Evolutionary conservation across 53 echinoderm and acorn worm species (phyloP).

Genomic region (Actinopyga echinites): DNA sequence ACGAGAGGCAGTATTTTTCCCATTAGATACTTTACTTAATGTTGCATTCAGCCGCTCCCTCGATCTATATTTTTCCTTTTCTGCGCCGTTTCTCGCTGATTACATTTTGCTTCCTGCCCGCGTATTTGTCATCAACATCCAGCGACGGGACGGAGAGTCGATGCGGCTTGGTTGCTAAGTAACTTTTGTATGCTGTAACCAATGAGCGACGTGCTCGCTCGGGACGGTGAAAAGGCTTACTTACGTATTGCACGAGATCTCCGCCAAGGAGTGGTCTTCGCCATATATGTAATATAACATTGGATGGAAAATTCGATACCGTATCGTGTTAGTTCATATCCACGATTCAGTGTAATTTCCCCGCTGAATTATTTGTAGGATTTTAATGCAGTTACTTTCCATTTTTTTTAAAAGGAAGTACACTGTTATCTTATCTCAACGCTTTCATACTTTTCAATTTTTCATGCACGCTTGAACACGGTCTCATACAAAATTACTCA

Average conservation of each 20-base stretch:
- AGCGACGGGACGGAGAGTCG: constrained; percentile 24
- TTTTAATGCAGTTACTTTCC: too few species aligned
- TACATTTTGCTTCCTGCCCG: constrained; percentile 25
- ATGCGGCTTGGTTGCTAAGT: constrained; percentile 31
- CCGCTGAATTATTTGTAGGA: too few species aligned
- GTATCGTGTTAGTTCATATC: too few species aligned
- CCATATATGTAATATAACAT: too few species aligned
- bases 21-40: constrained; percentile 38
- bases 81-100: constrained; percentile 29
- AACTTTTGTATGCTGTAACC: constrained; percentile 40
- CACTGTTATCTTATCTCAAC: too few species aligned
- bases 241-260: not conserved
- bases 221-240: constrained; percentile 8
- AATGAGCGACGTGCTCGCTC: constrained; percentile 19
- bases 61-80: constrained; percentile 2
- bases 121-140: not conserved
- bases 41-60: constrained; percentile 20
- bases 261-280: too few species aligned
- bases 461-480: constrained; percentile 23
- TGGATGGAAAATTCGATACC: too few species aligned
- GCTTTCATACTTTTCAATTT: constrained; percentile 1
- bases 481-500: constrained; percentile 14
- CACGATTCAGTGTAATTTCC: too few species aligned
- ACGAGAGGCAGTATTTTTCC: constrained; percentile 19
- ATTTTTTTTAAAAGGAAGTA: too few species aligned